A percentile compares a stretch with the other conserved stretches of the same genome.
Evolutionary conservation across 2,113 vertebrate species (phyloP).

Genomic region (Bombycilla garrulus): DNA sequence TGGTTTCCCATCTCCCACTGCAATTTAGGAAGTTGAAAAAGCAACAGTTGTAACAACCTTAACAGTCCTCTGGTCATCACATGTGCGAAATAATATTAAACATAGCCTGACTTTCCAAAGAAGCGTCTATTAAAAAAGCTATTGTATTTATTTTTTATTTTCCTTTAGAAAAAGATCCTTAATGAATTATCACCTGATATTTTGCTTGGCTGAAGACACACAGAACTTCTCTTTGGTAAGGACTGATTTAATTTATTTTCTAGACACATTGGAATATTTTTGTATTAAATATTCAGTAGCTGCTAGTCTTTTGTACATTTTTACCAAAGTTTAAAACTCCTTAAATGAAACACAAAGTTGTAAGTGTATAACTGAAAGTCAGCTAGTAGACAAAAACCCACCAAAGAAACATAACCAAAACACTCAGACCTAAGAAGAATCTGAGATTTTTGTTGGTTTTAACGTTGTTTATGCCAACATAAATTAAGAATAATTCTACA

Average conservation of each 20-base stretch:
- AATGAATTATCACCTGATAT: background rate
- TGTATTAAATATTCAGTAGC: background rate
- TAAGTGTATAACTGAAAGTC: background rate
- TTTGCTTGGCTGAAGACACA: background rate
- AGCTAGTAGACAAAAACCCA: background rate
- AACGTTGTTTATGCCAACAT: background rate
- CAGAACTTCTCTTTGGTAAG: background rate
- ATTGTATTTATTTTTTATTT: background rate
- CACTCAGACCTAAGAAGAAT: background rate
- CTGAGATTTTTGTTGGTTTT: background rate
- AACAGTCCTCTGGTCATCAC: background rate
- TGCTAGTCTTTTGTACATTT: background rate
- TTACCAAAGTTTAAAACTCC: background rate
- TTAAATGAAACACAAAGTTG: background rate
- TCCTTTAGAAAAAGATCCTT: background rate
- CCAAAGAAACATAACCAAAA: background rate
- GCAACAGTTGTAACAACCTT: background rate
- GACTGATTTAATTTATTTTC: background rate
- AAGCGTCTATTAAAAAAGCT: background rate
- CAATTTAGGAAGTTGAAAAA: background rate
- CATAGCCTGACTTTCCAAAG: background rate
- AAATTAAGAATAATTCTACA: background rate
- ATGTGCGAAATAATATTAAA: background rate
- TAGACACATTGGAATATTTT: background rate
- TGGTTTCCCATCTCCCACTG: background rate